phyloP scores from a whole-genome alignment of 2,888 invertebrate species.

The Sinelater perroti region DNA sequence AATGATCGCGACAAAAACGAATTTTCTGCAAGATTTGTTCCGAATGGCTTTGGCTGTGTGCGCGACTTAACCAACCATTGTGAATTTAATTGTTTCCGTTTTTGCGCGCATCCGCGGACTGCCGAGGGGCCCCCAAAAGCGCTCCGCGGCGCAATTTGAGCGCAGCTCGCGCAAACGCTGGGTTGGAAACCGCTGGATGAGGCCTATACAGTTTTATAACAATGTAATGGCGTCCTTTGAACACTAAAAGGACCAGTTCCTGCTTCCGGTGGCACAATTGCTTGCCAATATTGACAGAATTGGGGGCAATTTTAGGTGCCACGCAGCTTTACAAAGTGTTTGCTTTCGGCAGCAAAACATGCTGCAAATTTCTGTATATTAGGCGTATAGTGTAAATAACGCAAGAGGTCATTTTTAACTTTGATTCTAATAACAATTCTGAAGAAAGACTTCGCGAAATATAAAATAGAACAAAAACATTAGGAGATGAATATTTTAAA shows the following conservation, averaged over 20 bases:
- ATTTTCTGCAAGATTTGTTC: slow-evolving; percentile 62
- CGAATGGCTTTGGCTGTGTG: slow-evolving; percentile 58
- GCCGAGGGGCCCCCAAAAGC: slow-evolving; percentile 51
- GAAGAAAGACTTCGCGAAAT: too few relatives aligned
- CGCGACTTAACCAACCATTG: slow-evolving; percentile 62
- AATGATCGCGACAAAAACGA: slow-evolving; percentile 59
- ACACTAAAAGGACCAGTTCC: slow-evolving; percentile 23
- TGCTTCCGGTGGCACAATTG: slow-evolving; percentile 31
- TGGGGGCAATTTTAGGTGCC: slow-evolving; percentile 15
- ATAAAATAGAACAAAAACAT: too few relatives aligned
- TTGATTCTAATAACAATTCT: too few relatives aligned
- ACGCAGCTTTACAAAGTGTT: not conserved
- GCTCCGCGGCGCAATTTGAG: slow-evolving; percentile 24
- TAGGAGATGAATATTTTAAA: too few relatives aligned
- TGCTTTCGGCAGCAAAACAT: too few relatives aligned
- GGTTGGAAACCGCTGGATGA: slow-evolving; percentile 30
- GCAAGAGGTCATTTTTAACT: too few relatives aligned
- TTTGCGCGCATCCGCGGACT: slow-evolving; percentile 58
- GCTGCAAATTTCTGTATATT: too few relatives aligned
- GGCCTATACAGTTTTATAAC: slow-evolving; percentile 30
- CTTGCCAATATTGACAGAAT: slow-evolving; percentile 33
- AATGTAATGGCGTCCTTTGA: slow-evolving; percentile 24
- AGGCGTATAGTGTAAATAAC: too few relatives aligned
- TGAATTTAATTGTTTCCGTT: slow-evolving; percentile 64
- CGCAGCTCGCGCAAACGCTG: slow-evolving; percentile 14